Percentiles rank a stretch among this genome's conserved stretches.
Evolutionary conservation across 2,113 vertebrate genomes (phyloP).

Genomic region (Pogonocichla stellata): DNA sequence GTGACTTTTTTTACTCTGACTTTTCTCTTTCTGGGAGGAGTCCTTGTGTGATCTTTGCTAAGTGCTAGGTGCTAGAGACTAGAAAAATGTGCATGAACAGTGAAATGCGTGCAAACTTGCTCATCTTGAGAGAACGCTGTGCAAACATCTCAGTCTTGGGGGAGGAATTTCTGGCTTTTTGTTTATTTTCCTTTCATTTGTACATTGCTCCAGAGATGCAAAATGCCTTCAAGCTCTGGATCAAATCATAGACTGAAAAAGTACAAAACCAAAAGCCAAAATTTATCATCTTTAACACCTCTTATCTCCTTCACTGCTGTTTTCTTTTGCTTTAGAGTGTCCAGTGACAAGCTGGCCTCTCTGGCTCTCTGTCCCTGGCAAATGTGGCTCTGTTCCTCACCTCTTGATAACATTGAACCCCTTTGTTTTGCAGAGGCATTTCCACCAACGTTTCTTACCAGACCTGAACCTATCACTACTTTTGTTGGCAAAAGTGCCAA

Average conservation of each 20-base stretch:
- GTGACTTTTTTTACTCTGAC: background rate
- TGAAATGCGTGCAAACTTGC: background rate
- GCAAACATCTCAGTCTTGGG: background rate
- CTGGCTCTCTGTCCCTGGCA: constrained; percentile 1
- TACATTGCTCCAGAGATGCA: background rate
- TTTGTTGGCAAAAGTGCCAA: constrained; percentile 91
- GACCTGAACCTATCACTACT: constrained; percentile 90
- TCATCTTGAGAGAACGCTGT: background rate
- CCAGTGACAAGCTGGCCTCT: background rate
- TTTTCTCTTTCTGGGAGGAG: background rate
- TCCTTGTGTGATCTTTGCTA: background rate
- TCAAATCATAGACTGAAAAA: background rate
- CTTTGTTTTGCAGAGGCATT: constrained; percentile 94
- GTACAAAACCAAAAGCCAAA: background rate
- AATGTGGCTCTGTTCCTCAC: background rate
- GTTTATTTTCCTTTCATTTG: background rate
- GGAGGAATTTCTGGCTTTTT: background rate
- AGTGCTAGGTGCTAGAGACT: background rate
- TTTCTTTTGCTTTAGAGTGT: background rate
- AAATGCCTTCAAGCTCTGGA: background rate
- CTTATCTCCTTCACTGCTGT: background rate
- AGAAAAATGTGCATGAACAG: background rate
- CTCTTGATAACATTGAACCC: constrained; percentile 50
- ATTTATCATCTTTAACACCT: background rate
- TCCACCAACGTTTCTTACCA: constrained; percentile 91